Evolutionary conservation across 2,888 invertebrate species (phyloP), one percentile per base, ranked within the genome.

Genomic region (Nycteola revayana): DNA sequence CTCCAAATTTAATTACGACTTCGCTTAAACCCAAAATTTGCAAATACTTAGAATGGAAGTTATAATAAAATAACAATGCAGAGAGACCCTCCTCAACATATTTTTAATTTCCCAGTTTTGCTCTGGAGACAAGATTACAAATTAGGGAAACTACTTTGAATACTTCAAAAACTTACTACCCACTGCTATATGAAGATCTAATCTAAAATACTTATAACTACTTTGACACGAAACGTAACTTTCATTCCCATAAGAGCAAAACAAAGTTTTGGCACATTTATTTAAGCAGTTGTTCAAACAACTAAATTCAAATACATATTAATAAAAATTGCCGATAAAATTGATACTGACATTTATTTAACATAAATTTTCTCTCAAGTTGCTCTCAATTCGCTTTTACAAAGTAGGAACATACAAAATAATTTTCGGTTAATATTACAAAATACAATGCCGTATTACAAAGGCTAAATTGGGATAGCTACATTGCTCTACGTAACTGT

Each of bases 401-500:
- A n/a, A n/a, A n/a, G n/a, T n/a, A n/a, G n/a, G n/a, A n/a, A n/a
- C n/a, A n/a, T n/a, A n/a, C n/a, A n/a, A 14, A 14, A 14, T 14
- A 14, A 14, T 14, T 54, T 62, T 56, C 47, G 34, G 43, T 58
- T 55, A 47, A 53, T 49, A 37, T 57, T 59, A 53, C 50, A 49
- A 61, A 58, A 62, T 58, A 65, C 64, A 54, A 65, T 59, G 63
- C 60, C 58, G 60, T 56, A 58, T 53, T 60, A 48, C 45, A 51
- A 41, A 50, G 49, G 50, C 49, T 48, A 60, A 55, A 64, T 64
- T 62, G 60, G 60, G 52, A 35, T 40, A 42, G 42, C 38, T 25
- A 36, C 34, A 46, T 39, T 34, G 32, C 18, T 36, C 43, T 46
- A 53, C 56, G 59, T 50, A 57, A 49, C 65, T 65, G 65, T n/a